phyloP scores from a whole-genome alignment of 2,113 vertebrate species.

The Daubentonia madagascariensis region DNA sequence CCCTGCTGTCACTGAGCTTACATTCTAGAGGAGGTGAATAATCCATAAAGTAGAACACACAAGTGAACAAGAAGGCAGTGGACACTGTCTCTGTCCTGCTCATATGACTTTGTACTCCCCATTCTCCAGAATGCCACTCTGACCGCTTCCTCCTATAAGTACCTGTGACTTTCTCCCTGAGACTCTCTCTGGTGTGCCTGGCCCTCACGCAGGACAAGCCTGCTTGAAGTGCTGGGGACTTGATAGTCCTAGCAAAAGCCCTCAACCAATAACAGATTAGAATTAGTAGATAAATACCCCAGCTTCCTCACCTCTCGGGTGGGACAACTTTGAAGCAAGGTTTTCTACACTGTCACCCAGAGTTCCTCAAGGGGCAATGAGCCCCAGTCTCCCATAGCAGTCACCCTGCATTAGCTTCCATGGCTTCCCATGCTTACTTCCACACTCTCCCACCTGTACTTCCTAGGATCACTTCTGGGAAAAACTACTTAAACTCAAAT shows the following conservation, averaged over 20 bases:
- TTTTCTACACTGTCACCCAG: not conserved
- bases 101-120: not conserved
- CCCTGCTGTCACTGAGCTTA: not conserved
- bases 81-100: not conserved
- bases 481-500: not conserved
- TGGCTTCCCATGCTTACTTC: not conserved
- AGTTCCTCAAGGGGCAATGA: not conserved
- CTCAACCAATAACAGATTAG: not conserved
- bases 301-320: not conserved
- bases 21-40: not conserved
- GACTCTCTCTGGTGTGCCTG: not conserved
- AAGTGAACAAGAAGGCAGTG: not conserved
- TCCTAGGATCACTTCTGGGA: not conserved
- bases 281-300: not conserved
- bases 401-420: not conserved
- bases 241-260: not conserved
- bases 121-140: no score
- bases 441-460: not conserved
- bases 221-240: not conserved
- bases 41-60: not conserved
- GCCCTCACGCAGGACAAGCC: not conserved
- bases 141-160: not conserved
- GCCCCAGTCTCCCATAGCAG: fast-evolving
- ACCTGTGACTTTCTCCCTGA: not conserved
- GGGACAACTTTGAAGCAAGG: not conserved